Evolutionary conservation across 2,797 vertebrate genomes (phyloP).

Genomic region (Dendrocincla tyrannina): DNA sequence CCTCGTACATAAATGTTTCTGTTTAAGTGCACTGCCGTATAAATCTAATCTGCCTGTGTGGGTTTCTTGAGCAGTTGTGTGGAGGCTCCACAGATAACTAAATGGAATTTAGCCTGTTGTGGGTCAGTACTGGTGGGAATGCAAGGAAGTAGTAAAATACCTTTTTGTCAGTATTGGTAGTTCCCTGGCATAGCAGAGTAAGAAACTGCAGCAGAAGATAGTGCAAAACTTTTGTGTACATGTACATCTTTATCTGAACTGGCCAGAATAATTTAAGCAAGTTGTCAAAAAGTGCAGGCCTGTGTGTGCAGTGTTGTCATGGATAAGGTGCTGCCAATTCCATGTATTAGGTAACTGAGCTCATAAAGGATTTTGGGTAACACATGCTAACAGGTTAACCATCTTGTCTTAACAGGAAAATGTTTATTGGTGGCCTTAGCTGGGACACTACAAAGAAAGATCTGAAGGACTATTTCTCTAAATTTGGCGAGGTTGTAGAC

Average conservation of each 20-base stretch:
- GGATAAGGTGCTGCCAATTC: not conserved
- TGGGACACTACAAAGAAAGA: conserved; percentile 95
- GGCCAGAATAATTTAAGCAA: not conserved
- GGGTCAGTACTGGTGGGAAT: not conserved
- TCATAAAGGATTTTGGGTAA: not conserved
- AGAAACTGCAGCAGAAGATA: not conserved
- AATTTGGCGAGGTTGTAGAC: conserved; percentile 90
- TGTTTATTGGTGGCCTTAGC: conserved; percentile 92
- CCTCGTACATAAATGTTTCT: not conserved
- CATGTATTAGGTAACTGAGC: not conserved
- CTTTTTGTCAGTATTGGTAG: not conserved
- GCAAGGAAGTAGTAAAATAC: not conserved
- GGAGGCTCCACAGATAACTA: not conserved
- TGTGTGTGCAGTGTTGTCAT: not conserved
- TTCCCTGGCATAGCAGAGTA: not conserved
- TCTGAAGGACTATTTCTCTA: conserved; percentile 91
- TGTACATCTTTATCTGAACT: not conserved
- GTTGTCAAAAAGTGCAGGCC: not conserved
- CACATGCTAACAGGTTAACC: not conserved
- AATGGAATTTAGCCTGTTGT: not conserved
- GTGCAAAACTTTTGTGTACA: not conserved
- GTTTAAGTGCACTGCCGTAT: not conserved
- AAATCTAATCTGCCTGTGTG: not conserved
- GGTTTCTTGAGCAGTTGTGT: not conserved
- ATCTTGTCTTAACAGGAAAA: conserved; percentile 83